These are phyloP conservation scores for Cnemophilus loriae DNA, from an alignment of 2,113 vertebrate species.

Conservation along the genomic window DNA sequence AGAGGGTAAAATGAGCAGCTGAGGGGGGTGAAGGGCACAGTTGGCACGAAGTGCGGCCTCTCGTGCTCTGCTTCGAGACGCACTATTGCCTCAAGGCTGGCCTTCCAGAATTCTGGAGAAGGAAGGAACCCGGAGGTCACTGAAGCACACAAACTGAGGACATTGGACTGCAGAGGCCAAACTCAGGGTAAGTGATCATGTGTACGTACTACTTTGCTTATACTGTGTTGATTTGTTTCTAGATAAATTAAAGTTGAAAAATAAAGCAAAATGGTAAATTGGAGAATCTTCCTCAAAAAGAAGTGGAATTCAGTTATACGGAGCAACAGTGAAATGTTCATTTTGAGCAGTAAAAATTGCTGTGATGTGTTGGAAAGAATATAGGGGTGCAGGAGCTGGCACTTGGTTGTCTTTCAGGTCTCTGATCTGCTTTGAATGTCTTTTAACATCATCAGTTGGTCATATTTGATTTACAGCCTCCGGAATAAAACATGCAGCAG, in stretches of 20 bases:
- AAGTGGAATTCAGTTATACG: neutral
- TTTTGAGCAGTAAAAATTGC: neutral
- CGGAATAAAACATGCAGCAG: neutral
- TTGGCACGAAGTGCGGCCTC: constrained; percentile 85
- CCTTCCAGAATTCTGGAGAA: constrained; percentile 55
- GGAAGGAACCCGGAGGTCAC: constrained; percentile 65
- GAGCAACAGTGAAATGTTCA: neutral
- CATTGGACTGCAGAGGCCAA: constrained; percentile 87
- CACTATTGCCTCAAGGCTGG: constrained; percentile 63
- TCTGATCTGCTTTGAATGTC: neutral
- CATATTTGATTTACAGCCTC: neutral
- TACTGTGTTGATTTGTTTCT: neutral
- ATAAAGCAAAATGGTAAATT: neutral
- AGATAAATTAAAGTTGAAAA: neutral
- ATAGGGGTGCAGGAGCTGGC: neutral
- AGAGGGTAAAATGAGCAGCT: constrained; percentile 89
- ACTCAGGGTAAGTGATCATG: constrained; percentile 80
- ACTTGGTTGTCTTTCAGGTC: neutral
- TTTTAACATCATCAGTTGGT: neutral
- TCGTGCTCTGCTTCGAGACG: constrained; percentile 73
- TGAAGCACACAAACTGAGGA: constrained; percentile 69
- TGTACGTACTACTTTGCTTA: neutral
- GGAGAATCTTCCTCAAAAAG: neutral
- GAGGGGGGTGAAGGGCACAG: constrained; percentile 75
- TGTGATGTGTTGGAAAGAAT: neutral